Evolutionary conservation across 2,888 invertebrate species (phyloP), one percentile per base, ranked within the genome.

Genomic region (Sminthurinus aureus): DNA sequence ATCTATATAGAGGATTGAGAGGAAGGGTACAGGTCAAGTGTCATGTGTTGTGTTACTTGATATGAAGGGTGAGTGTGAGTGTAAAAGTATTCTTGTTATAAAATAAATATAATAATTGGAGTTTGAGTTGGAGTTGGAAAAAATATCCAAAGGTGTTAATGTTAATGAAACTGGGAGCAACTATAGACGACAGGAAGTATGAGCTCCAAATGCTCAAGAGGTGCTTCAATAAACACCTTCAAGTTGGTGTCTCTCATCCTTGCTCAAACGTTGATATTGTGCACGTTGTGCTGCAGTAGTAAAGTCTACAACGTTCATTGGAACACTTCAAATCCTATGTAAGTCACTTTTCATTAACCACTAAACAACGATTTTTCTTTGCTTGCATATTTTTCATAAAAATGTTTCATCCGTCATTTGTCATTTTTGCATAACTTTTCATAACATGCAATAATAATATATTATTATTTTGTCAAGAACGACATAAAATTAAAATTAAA

Each of bases 321-420:
- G 88, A 88, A 88, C 85, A 88, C 88, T n/a, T 87, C 88, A 82
- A 88, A 88, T 79, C 87, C 86, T 18, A 88, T 88, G 88, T 88
- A 88, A 88, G 88, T 87, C 51, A 18, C 50, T 15, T 15, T 6
- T 6, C 6, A 38, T 38, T 38, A 38, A 38, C 38, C 38, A 1
- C 38, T 38, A 38, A 1, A 38, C 38, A 38, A n/a, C n/a, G n/a
- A n/a, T n/a, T n/a, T n/a, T n/a, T n/a, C n/a, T n/a, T 38, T 38
- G 38, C 6, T 38, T 38, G 38, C 38, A 38, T 38, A 38, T 6
- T 38, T 38, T 38, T 6, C 38, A 38, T 38, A 38, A 38, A 38
- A 4, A 38, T n/a, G n/a, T n/a, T n/a, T n/a, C n/a, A n/a, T n/a
- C n/a, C n/a, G n/a, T 38, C 38, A 38, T 38, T 38, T 38, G 1